A percentile compares a stretch with the other conserved stretches of the same genome.
phyloP scores from a whole-genome alignment of 1,140 invertebrate species.

The Oedothorax gibbosus region DNA sequence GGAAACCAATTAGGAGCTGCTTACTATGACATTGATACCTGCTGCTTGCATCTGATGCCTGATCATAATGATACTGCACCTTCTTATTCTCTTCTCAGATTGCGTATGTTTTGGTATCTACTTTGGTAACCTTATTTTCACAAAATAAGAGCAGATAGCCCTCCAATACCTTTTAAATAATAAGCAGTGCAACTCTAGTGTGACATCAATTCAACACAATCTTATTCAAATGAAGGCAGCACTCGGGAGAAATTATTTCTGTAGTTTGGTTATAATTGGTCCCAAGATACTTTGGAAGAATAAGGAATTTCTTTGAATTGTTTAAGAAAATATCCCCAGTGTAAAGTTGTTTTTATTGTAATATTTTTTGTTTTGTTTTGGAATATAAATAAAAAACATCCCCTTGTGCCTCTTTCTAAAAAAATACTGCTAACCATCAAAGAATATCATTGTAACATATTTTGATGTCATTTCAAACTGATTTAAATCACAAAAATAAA shows the following conservation, averaged over 20 bases:
- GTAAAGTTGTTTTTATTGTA: too few relatives aligned
- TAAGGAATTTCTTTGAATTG: too few relatives aligned
- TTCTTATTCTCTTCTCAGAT: slow-evolving; percentile 73
- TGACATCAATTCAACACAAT: not conserved
- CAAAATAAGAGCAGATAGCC: not conserved
- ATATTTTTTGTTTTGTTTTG: too few relatives aligned
- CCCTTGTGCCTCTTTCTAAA: too few relatives aligned
- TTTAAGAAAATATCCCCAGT: too few relatives aligned
- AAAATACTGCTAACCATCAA: too few relatives aligned
- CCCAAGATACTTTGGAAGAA: too few relatives aligned
- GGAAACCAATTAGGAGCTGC: slow-evolving; percentile 75
- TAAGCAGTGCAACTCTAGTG: not conserved
- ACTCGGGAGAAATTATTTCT: not conserved
- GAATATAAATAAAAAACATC: too few relatives aligned
- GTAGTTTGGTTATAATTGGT: not conserved
- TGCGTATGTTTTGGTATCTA: slow-evolving; percentile 63
- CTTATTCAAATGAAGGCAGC: not conserved
- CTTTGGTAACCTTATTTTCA: slow-evolving; percentile 1
- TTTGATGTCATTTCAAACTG: too few relatives aligned
- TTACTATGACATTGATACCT: slow-evolving; percentile 77
- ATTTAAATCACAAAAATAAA: too few relatives aligned
- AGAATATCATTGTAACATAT: too few relatives aligned
- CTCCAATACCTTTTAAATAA: not conserved
- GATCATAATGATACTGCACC: slow-evolving; percentile 75
- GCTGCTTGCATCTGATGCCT: slow-evolving; percentile 74